Percentiles rank a stretch among this genome's conserved stretches.
Conservation (phyloP, 2,888 invertebrate species). For the Aspidiotus destructor region DNA sequence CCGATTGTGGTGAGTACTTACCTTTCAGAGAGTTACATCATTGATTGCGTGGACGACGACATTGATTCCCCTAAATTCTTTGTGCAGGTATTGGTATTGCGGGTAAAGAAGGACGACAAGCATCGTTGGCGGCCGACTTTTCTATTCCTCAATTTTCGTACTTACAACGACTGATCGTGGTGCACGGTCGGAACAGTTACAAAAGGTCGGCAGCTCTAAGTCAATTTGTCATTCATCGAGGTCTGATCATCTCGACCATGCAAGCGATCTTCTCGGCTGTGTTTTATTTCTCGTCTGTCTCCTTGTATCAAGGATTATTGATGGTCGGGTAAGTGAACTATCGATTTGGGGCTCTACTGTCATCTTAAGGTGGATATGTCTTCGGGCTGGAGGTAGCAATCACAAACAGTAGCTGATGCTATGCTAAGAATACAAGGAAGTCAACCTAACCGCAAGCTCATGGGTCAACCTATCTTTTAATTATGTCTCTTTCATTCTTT, state of each 20-base stretch:
- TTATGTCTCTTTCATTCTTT: too few species aligned
- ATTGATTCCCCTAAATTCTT: conserved; percentile 5
- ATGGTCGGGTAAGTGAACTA: conserved; percentile 68
- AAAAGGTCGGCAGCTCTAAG: conserved; percentile 94
- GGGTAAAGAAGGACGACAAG: conserved; percentile 80
- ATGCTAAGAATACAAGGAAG: too few species aligned
- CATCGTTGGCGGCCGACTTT: conserved; percentile 95
- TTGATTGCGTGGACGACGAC: neutral
- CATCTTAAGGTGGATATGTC: too few species aligned
- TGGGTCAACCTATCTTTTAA: too few species aligned
- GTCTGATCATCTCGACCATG: conserved; percentile 96
- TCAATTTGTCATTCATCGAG: conserved; percentile 97
- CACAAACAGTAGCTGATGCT: too few species aligned
- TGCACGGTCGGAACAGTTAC: conserved; percentile 85
- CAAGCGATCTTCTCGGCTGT: conserved; percentile 98
- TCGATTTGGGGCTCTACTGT: neutral
- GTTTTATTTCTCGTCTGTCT: conserved; percentile 96
- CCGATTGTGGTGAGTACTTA: conserved; percentile 45
- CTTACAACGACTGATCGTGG: conserved; percentile 71
- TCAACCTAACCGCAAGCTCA: too few species aligned
- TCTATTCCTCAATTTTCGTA: conserved; percentile 82
- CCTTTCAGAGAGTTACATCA: neutral
- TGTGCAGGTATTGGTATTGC: conserved; percentile 70
- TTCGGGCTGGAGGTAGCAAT: too few species aligned
- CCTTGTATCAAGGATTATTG: conserved; percentile 95